Percentiles rank a stretch among this genome's conserved stretches.
These are phyloP conservation scores for Sphyrna mokarran DNA, from an alignment of 2,113 vertebrate genomes.

Conservation along the genomic window DNA sequence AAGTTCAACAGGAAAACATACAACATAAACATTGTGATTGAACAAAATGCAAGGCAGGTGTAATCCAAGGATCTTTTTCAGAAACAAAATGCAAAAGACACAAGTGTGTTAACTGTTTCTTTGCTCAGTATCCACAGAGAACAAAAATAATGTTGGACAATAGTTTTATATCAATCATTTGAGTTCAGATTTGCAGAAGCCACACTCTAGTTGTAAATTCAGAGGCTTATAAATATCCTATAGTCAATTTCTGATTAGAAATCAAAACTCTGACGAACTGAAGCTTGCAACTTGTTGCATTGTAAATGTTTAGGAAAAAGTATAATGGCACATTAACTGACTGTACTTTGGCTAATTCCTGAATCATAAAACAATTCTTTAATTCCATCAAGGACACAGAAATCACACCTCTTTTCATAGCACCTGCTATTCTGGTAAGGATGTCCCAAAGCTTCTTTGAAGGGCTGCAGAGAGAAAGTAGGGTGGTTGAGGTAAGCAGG, in stretches of 20 bases:
- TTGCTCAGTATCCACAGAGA: neutral
- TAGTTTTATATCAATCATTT: neutral
- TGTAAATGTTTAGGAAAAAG: neutral
- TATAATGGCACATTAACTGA: neutral
- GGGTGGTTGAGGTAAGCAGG: no score
- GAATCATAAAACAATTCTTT: neutral
- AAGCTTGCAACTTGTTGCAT: neutral
- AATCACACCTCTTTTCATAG: no score
- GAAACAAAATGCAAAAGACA: neutral
- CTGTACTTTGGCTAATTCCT: neutral
- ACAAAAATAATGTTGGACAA: neutral
- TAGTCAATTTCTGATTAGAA: neutral
- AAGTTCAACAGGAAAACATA: neutral
- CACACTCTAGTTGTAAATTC: neutral
- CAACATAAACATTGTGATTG: no score
- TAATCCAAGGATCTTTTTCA: neutral
- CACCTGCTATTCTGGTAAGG: no score
- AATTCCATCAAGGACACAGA: neutral
- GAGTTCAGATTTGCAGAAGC: neutral
- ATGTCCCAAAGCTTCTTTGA: no score
- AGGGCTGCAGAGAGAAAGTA: no score
- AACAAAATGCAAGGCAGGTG: neutral
- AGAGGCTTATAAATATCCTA: neutral
- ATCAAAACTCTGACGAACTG: neutral
- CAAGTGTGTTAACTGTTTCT: neutral